Evolutionary conservation across 2,888 invertebrate genomes (phyloP).

Genomic region (Chymomyza amoena): DNA sequence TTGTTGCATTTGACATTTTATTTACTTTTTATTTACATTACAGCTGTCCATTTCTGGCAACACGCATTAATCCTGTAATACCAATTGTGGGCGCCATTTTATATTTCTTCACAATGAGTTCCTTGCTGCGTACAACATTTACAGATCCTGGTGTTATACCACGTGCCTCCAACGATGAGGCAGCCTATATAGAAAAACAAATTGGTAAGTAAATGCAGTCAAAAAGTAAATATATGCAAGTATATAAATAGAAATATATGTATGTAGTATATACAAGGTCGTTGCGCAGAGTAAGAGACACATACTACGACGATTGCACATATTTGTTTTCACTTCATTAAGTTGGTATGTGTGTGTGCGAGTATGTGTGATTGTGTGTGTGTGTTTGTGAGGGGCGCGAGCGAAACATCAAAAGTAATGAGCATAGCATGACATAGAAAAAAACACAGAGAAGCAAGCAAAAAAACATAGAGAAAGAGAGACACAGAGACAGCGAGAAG

Average conservation of each 20-base stretch:
- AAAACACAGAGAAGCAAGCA: slow-evolving; percentile 19
- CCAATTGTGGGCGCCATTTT: slow-evolving; percentile 94
- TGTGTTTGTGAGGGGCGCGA: slow-evolving; percentile 19
- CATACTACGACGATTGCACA: slow-evolving; percentile 28
- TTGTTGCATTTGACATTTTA: neutral
- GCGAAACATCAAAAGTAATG: slow-evolving; percentile 65
- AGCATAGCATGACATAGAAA: slow-evolving; percentile 68
- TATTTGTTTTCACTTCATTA: slow-evolving; percentile 70
- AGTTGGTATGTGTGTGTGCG: slow-evolving; percentile 45
- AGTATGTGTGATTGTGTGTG: slow-evolving; percentile 11
- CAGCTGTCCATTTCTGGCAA: slow-evolving; percentile 95
- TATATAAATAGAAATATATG: neutral
- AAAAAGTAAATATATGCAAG: slow-evolving; percentile 40
- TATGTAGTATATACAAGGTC: slow-evolving; percentile 48
- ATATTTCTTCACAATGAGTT: slow-evolving; percentile 94
- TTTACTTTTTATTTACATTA: slow-evolving; percentile 47
- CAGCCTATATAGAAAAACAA: slow-evolving; percentile 92
- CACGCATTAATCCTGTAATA: slow-evolving; percentile 92
- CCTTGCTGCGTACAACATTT: slow-evolving; percentile 94
- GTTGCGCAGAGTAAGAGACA: slow-evolving; percentile 28
- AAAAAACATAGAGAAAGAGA: slow-evolving; percentile 12
- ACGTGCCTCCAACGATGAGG: slow-evolving; percentile 91
- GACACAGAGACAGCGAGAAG: neutral
- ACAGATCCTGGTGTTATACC: slow-evolving; percentile 97
- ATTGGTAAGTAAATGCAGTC: slow-evolving; percentile 82